phyloP scores from a whole-genome alignment of 2,113 vertebrate genomes.

The Oryzias curvinotus region DNA sequence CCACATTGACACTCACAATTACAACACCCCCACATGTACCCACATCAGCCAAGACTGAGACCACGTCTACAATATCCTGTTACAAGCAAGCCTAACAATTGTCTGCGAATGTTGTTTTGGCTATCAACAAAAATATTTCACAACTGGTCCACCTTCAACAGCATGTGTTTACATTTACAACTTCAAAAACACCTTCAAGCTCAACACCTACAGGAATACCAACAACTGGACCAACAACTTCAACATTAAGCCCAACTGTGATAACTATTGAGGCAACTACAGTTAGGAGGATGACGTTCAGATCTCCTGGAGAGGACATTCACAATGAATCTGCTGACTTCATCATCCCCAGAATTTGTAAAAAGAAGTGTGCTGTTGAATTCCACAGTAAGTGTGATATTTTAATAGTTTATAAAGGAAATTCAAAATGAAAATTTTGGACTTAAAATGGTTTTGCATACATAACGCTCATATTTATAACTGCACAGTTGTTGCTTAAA shows the following conservation, averaged over 20 bases:
- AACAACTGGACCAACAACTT: background rate
- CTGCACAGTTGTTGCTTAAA: too few species aligned
- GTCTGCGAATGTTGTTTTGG: background rate
- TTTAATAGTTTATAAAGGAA: background rate
- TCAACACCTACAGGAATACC: background rate
- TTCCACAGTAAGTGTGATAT: background rate
- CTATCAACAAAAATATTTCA: background rate
- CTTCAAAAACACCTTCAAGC: background rate
- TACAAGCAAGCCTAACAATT: background rate
- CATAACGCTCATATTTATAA: too few species aligned
- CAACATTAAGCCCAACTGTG: background rate
- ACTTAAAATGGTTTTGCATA: too few species aligned
- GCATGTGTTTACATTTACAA: background rate
- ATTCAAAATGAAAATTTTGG: background rate
- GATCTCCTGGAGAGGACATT: slow-evolving; percentile 10
- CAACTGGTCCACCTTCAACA: background rate
- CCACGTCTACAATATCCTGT: too few species aligned
- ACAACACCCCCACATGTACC: background rate
- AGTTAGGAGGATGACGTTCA: slow-evolving; percentile 2
- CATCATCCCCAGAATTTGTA: background rate
- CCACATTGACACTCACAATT: background rate
- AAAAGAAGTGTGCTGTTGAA: background rate
- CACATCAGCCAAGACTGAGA: background rate
- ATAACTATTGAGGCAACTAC: background rate
- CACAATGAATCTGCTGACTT: slow-evolving; percentile 1